These are phyloP conservation scores for Dermochelys coriacea DNA, from an alignment of 2,797 vertebrate species.

Conservation along the genomic window DNA sequence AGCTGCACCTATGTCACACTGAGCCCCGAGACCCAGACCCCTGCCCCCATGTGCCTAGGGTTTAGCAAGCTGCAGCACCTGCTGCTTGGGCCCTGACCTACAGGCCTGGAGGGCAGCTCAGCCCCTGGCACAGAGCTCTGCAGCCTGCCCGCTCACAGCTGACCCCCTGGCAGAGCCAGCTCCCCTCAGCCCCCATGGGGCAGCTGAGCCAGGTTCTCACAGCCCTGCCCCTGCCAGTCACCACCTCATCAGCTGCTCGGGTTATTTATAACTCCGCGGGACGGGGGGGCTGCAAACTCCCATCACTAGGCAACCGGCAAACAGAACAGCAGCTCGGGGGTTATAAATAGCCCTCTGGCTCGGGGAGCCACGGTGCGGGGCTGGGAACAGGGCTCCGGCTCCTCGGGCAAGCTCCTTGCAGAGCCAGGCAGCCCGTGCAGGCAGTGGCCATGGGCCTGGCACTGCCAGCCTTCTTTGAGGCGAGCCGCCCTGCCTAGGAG, in stretches of 20 bases:
- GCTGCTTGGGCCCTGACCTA: not conserved
- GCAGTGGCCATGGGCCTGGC: not conserved
- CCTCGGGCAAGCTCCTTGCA: not conserved
- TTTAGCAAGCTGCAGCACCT: not conserved
- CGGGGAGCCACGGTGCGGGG: not conserved
- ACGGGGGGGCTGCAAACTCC: conserved; percentile 57
- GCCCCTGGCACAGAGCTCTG: not conserved
- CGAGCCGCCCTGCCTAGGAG: not conserved
- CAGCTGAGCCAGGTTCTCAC: too few species aligned
- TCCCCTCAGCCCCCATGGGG: too few species aligned
- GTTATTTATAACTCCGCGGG: conserved; percentile 71
- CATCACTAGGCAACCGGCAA: conserved; percentile 79
- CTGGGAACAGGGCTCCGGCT: not conserved
- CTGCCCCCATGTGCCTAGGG: rapidly evolving
- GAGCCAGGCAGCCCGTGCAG: not conserved
- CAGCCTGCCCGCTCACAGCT: too few species aligned
- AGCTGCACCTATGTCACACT: not conserved
- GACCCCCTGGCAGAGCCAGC: not conserved
- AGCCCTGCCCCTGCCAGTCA: not conserved
- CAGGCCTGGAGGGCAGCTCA: not conserved
- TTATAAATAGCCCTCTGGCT: conserved; percentile 68
- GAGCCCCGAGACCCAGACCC: not conserved
- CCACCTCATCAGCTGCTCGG: conserved; percentile 48
- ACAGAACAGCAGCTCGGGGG: conserved; percentile 79
- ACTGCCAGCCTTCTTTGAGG: too few species aligned